phyloP scores from a whole-genome alignment of 2,113 vertebrate species.

The Tapirus terrestris region DNA sequence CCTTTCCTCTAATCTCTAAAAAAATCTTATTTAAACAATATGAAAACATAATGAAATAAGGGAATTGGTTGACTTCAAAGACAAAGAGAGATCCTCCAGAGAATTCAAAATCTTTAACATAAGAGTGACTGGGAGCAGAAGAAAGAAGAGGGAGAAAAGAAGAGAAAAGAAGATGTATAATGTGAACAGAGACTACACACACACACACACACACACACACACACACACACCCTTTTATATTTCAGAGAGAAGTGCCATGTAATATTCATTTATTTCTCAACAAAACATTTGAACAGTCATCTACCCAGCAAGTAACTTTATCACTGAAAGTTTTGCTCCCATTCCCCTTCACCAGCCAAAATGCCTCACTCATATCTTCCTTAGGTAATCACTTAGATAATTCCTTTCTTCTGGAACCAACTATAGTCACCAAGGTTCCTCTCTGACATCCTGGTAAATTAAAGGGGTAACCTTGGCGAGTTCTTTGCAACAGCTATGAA shows the following conservation, averaged over 20 bases:
- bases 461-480: not conserved
- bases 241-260: not conserved
- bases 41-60: not conserved
- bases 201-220: not conserved
- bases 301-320: not conserved
- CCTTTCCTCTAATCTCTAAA: not conserved
- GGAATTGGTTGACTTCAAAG: not conserved
- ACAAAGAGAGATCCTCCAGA: not conserved
- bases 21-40: constrained; percentile 21
- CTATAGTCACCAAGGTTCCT: not conserved
- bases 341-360: not conserved
- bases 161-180: not conserved
- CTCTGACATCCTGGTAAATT: not conserved
- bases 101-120: not conserved
- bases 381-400: not conserved
- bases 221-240: not conserved
- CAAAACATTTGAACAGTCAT: not conserved
- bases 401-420: not conserved
- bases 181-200: not conserved
- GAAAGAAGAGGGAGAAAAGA: not conserved
- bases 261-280: not conserved
- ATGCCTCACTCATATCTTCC: not conserved
- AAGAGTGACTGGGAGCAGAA: not conserved
- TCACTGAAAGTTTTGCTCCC: not conserved
- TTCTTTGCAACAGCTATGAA: not conserved